Percentiles rank a stretch among this genome's conserved stretches.
Evolutionary conservation across 1,140 invertebrate species (phyloP).

Genomic region (Marisa cornuarietis): DNA sequence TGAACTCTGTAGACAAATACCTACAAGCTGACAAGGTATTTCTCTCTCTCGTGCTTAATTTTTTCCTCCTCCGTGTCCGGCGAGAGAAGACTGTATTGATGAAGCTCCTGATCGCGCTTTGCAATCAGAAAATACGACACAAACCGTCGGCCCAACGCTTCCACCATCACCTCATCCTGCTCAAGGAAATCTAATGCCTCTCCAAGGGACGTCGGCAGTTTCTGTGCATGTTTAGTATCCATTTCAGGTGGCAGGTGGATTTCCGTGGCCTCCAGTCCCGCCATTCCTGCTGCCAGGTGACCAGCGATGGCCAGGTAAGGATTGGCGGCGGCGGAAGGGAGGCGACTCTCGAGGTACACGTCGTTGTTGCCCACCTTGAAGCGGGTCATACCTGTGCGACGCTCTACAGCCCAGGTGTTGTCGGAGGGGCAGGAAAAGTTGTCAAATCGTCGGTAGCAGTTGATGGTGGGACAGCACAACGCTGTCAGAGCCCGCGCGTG

Average conservation of each 20-base stretch:
- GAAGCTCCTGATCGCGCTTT: conserved; percentile 2
- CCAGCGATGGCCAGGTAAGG: conserved; percentile 26
- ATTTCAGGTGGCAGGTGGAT: conserved; percentile 11
- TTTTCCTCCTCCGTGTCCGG: conserved; percentile 1
- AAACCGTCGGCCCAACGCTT: conserved; percentile 1
- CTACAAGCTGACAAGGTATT: background rate
- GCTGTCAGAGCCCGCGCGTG: conserved; percentile 24
- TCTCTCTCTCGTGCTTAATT: background rate
- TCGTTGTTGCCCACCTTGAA: conserved; percentile 14
- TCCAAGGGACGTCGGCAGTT: background rate
- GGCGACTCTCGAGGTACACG: conserved; percentile 26
- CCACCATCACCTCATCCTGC: conserved; percentile 2
- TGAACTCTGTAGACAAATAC: too few relatives aligned
- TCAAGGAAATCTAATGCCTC: conserved; percentile 10
- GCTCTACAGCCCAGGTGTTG: conserved; percentile 36
- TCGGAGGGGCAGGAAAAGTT: conserved; percentile 18
- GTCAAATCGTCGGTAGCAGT: conserved; percentile 32
- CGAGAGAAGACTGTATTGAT: background rate
- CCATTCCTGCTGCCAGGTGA: conserved; percentile 33
- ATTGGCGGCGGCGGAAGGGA: conserved; percentile 12
- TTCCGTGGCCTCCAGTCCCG: conserved; percentile 28
- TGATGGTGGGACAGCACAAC: conserved; percentile 24
- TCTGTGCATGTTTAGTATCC: conserved; percentile 7
- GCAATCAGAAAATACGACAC: background rate
- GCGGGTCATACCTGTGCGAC: conserved; percentile 13